These are phyloP conservation scores for Eupeodes corollae DNA, from an alignment of 1,140 invertebrate species.

Conservation along the genomic window DNA sequence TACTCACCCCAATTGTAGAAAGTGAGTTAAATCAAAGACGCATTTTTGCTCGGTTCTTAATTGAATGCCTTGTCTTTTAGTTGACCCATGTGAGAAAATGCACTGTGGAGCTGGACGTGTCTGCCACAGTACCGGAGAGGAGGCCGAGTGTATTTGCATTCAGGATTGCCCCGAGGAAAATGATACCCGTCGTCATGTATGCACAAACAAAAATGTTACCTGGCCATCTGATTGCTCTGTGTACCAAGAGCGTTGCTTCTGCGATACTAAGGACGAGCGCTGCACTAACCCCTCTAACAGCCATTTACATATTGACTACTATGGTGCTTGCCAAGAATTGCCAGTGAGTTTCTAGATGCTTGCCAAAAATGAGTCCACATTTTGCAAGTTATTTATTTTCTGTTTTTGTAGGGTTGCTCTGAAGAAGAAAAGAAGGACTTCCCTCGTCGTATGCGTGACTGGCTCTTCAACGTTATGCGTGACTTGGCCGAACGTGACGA, in stretches of 20 bases:
- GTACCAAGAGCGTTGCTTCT: constrained; percentile 80
- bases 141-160: constrained; percentile 77
- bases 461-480: constrained; percentile 93
- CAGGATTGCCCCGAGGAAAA: constrained; percentile 66
- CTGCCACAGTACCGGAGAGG: constrained; percentile 64
- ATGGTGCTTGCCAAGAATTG: constrained; percentile 70
- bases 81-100: constrained; percentile 73
- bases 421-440: constrained; percentile 81
- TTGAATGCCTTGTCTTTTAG: constrained; percentile 1
- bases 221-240: constrained; percentile 87
- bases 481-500: constrained; percentile 84
- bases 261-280: constrained; percentile 59
- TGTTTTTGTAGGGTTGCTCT: constrained; percentile 52
- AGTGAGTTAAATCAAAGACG: constrained; percentile 4
- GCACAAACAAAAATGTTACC: constrained; percentile 88
- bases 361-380: too few species aligned
- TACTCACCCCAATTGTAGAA: constrained; percentile 26
- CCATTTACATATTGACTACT: constrained; percentile 89
- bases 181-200: constrained; percentile 70
- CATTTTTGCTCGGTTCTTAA: background rate
- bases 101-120: constrained; percentile 81
- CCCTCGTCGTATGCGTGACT: constrained; percentile 87
- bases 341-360: constrained; percentile 21
- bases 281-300: constrained; percentile 64
- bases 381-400: background rate